Evolutionary conservation across 2,797 vertebrate genomes (phyloP), one percentile per base, ranked within the genome.

Genomic region (Apogon talboti): DNA sequence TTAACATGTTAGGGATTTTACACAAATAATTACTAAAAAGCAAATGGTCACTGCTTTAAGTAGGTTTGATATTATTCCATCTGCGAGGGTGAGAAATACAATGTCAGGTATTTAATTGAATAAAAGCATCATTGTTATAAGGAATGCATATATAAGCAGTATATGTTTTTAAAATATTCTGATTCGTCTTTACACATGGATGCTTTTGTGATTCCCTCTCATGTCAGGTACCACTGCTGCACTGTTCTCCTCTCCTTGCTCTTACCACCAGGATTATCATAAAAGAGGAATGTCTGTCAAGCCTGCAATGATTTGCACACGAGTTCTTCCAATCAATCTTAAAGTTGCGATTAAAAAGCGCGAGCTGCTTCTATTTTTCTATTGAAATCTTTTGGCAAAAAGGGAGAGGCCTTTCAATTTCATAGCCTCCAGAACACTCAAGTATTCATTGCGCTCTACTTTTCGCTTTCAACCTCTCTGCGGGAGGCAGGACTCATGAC

Each of bases 401-500:
- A 81, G 91, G 92, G 92, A 76, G 89, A 94, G 90, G 92, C 87
- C 91, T 93, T 95, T 93, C 95, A 94, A 94, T 94, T 93, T 92
- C 90, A 92, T 90, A 88, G 91, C 94, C 92, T 87, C 92, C 81
- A 90, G 93, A 94, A 96, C 90, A 93, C 90, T 93, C 94, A 93
- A 88, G 94, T 95, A 93, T 94, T 95, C 95, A 92, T 90, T 85
- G 83, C 89, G 87, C 83, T 92, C 91, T 84, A 84, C 87, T 92
- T 91, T 87, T 89, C 83, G 87, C 94, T 95, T 94, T 96, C 94
- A 95, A 89, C 86, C 86, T 94, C 95, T 90, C 94, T 55, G 92
- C 92, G 79, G 94, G 95, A 95, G 94, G 92, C 88, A 91, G 90
- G 91, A 85, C 89, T 84, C 85, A 88, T 95, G 95, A 95, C 93